Base-by-base conservation (phyloP, 2,888 invertebrate species). In the Microplitis deprimator region DNA sequence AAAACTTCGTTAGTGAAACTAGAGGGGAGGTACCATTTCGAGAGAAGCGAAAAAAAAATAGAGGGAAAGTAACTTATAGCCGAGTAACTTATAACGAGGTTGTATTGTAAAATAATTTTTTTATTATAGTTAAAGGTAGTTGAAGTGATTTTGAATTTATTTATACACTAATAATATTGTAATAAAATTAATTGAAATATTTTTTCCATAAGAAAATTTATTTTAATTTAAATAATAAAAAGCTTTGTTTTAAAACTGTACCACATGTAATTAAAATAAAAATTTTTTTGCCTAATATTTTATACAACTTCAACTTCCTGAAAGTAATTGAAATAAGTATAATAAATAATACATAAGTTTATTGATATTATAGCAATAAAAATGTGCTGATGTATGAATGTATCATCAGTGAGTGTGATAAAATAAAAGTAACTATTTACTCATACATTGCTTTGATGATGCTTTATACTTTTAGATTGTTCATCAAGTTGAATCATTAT, bases 401-500 rank as follows among this genome's bases (percentile, higher is more conserved):
- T 50, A 50, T 50, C 8, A 50, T 50, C 50, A 50, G 50, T 13
- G 50, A 50, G 50, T 50, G 50, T 50, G 50, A 50, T 50, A 50
- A 50, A 50, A 50, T 50, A 13, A 50, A 50, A 50, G 13, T 50
- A 50, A 50, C 50, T 13, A 50, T 50, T 50, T 8, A 50, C 50
- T 50, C 50, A 50, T 50, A 50, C 13, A 50, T 50, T 50, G 50
- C 50, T 50, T 5, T 50, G 50, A 50, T 50, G 50, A 13, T 50
- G 10, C 13, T 50, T 50, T 50, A 50, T 50, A 50, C 13, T 50
- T 50, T 13, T 50, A 41, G 64, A n/a, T 64, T 73, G 73, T 50
- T 50, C 67, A 59, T 73, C 67, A 20, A 50, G 50, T 13, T 50
- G 50, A 50, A 50, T 50, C 50, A 50, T 50, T 50, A 82, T 74